A percentile compares a stretch with the other conserved stretches of the same genome.
phyloP scores from a whole-genome alignment of 2,113 vertebrate genomes.

The Sterna hirundo region DNA sequence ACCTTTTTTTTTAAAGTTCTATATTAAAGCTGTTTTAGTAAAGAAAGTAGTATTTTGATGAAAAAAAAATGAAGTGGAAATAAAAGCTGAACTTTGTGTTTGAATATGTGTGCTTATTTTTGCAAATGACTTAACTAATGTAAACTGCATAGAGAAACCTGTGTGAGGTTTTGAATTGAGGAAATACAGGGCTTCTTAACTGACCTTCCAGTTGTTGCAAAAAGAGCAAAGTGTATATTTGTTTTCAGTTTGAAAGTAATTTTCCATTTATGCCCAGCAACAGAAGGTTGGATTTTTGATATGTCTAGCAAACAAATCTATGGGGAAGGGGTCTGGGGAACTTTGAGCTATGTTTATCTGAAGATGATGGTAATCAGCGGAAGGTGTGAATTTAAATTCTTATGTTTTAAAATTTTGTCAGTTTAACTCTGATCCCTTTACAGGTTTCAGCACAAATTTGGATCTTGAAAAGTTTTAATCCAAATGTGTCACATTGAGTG shows the following conservation, averaged over 20 bases:
- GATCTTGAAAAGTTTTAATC: not conserved
- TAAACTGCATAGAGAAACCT: not conserved
- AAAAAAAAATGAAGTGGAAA: not conserved
- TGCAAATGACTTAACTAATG: not conserved
- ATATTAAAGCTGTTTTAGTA: not conserved
- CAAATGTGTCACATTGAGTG: not conserved
- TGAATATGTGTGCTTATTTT: not conserved
- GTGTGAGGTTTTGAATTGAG: not conserved
- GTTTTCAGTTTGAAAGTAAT: not conserved
- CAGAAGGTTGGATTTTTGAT: not conserved
- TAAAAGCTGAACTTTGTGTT: not conserved
- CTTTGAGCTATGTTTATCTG: not conserved
- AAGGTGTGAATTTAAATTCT: not conserved
- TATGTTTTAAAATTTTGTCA: not conserved
- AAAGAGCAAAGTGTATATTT: conserved; percentile 28
- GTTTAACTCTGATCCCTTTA: not conserved
- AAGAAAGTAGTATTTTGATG: not conserved
- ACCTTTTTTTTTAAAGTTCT: accelerated
- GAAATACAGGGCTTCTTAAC: not conserved
- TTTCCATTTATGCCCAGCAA: not conserved
- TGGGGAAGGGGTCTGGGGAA: not conserved
- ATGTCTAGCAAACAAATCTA: not conserved
- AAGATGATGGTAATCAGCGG: not conserved
- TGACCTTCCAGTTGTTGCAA: not conserved
- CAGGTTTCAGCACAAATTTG: not conserved